Conservation (phyloP, 2,888 invertebrate species). For the Heliconius aoede region DNA sequence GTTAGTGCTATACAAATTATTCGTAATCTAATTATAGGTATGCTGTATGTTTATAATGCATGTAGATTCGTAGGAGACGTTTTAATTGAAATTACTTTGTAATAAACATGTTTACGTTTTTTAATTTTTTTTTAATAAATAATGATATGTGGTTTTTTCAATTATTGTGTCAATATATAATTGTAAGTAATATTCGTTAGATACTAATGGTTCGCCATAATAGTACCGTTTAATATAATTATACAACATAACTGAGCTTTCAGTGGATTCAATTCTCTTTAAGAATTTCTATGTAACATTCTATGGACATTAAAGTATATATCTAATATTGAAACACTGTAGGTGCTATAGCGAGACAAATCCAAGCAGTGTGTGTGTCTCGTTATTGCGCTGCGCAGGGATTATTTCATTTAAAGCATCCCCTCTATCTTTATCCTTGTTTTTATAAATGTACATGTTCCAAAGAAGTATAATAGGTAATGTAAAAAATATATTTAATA, state of each 20-base stretch:
- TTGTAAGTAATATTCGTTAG: constrained; percentile 67
- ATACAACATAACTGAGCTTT: constrained; percentile 69
- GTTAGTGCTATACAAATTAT: constrained; percentile 65
- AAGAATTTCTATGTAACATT: constrained; percentile 77
- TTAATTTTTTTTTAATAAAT: constrained; percentile 51
- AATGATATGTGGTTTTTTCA: constrained; percentile 66
- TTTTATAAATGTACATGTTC: background rate
- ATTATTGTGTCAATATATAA: constrained; percentile 77
- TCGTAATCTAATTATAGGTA: constrained; percentile 63
- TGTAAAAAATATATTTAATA: background rate
- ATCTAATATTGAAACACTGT: constrained; percentile 53
- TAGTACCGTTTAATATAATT: constrained; percentile 58
- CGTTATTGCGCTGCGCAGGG: constrained; percentile 33
- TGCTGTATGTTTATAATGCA: constrained; percentile 57
- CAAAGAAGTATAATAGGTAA: background rate
- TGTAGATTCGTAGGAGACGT: constrained; percentile 57
- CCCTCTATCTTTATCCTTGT: background rate
- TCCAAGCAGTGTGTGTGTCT: constrained; percentile 11
- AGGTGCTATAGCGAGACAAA: constrained; percentile 31
- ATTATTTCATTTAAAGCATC: constrained; percentile 38
- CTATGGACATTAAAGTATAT: constrained; percentile 78
- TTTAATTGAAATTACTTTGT: constrained; percentile 55
- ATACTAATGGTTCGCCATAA: constrained; percentile 71
- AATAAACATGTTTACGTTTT: constrained; percentile 56
- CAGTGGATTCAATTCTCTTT: constrained; percentile 68